Percentiles rank a stretch among this genome's conserved stretches.
phyloP scores from a whole-genome alignment of 37 sponge, comb jelly and placozoan genomes.

The Bolinopsis microptera region DNA sequence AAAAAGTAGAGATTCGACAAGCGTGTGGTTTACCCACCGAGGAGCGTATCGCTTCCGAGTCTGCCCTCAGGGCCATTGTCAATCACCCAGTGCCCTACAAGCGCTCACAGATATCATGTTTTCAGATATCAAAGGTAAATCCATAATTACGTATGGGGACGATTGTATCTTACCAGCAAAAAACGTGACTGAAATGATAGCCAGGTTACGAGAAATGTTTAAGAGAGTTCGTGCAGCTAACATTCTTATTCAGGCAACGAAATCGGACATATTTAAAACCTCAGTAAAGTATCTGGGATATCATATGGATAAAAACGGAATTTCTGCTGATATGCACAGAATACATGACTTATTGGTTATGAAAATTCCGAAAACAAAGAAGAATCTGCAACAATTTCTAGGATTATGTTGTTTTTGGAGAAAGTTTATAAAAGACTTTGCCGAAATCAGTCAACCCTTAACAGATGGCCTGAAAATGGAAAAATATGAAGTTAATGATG shows the following conservation, averaged over 20 bases:
- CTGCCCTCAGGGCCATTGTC: not conserved
- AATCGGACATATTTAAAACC: not conserved
- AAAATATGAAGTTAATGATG: not conserved
- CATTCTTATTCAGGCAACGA: not conserved
- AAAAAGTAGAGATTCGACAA: not conserved
- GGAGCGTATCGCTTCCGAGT: not conserved
- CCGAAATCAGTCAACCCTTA: not conserved
- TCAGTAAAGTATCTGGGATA: constrained; percentile 5
- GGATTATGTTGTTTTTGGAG: constrained; percentile 2
- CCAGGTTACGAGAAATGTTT: not conserved
- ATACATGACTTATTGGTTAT: not conserved
- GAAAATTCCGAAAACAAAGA: not conserved
- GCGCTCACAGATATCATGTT: not conserved
- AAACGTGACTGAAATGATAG: not conserved
- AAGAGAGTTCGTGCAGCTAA: not conserved
- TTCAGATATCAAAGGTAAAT: not conserved
- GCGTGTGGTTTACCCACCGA: not conserved
- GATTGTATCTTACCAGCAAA: not conserved
- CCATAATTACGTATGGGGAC: not conserved
- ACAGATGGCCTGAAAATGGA: not conserved
- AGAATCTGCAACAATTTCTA: not conserved
- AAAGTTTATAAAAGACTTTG: not conserved
- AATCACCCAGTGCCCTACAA: not conserved
- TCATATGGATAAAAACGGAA: not conserved
- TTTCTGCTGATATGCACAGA: constrained; percentile 19